These are phyloP conservation scores for Polypedilum vanderplanki DNA, from an alignment of 1,140 invertebrate species.

Conservation along the genomic window DNA sequence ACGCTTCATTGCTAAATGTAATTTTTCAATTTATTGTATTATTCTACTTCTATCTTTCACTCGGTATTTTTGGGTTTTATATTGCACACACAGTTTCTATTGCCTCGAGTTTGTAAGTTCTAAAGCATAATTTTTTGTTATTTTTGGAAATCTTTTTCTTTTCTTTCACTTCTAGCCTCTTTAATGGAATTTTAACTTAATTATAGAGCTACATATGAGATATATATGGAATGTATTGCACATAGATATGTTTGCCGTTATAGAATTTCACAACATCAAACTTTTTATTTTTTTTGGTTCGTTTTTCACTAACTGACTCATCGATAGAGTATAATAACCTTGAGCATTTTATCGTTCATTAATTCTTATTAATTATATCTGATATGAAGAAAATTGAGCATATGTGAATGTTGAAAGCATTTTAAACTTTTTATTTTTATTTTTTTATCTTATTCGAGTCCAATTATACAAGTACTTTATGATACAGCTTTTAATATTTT, in stretches of 20 bases:
- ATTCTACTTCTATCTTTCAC: constrained; percentile 7
- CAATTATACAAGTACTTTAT: neutral
- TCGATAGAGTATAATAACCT: neutral
- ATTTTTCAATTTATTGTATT: neutral
- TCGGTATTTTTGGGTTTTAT: neutral
- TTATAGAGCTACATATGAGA: no score
- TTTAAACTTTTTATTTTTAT: neutral
- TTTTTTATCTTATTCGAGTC: neutral
- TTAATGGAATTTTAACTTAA: no score
- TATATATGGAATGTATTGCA: neutral
- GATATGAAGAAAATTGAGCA: neutral
- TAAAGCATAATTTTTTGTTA: neutral
- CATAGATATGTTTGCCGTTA: neutral
- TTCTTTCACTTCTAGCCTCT: neutral
- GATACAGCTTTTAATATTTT: neutral
- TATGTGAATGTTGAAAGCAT: neutral
- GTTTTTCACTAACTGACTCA: neutral
- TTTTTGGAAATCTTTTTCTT: neutral
- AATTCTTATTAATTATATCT: constrained; percentile 4
- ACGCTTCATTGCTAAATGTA: constrained; percentile 9
- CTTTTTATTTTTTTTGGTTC: neutral
- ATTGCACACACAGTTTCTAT: constrained; percentile 17
- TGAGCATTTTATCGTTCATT: neutral
- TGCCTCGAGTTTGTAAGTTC: neutral
- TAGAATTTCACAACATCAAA: neutral